Conservation (phyloP, 2,888 invertebrate genomes). For the Cheilosia pagana region DNA sequence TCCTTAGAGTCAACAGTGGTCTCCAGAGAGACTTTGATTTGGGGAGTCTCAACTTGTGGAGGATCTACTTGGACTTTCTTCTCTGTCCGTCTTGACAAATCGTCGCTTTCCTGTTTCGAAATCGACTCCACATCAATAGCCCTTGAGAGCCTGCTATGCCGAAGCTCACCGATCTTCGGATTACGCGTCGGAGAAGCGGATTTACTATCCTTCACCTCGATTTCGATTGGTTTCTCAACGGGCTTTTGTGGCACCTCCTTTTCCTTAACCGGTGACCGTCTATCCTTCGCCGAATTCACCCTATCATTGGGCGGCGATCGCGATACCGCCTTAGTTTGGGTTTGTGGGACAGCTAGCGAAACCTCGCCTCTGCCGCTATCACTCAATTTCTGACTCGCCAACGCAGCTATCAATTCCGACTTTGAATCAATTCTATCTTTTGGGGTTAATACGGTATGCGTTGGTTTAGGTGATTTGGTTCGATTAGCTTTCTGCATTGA, state of each 20-base stretch:
- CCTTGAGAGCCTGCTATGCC: conserved; percentile 40
- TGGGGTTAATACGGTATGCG: conserved; percentile 64
- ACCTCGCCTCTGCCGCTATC: conserved; percentile 53
- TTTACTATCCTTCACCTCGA: neutral
- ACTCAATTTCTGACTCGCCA: conserved; percentile 53
- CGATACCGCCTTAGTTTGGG: neutral
- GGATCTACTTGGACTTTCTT: neutral
- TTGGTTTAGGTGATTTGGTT: conserved; percentile 64
- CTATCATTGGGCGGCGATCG: conserved; percentile 17
- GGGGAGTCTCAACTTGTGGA: neutral
- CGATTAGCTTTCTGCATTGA: conserved; percentile 58
- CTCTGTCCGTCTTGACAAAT: neutral
- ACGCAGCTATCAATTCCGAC: conserved; percentile 58
- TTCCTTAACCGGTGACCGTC: neutral
- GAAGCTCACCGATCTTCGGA: conserved; percentile 61
- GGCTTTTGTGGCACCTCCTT: neutral
- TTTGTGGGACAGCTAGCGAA: conserved; percentile 31
- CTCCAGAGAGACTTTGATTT: neutral
- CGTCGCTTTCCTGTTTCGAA: conserved; percentile 12
- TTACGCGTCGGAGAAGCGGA: conserved; percentile 23
- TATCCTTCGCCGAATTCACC: conserved; percentile 1
- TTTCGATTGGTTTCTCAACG: neutral
- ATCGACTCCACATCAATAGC: conserved; percentile 45
- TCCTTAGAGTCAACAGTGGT: neutral
- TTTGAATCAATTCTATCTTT: conserved; percentile 66